A percentile compares a stretch with the other conserved stretches of the same genome.
Evolutionary conservation across 1,140 invertebrate species (phyloP).

Genomic region (Lepidurus couesii): DNA sequence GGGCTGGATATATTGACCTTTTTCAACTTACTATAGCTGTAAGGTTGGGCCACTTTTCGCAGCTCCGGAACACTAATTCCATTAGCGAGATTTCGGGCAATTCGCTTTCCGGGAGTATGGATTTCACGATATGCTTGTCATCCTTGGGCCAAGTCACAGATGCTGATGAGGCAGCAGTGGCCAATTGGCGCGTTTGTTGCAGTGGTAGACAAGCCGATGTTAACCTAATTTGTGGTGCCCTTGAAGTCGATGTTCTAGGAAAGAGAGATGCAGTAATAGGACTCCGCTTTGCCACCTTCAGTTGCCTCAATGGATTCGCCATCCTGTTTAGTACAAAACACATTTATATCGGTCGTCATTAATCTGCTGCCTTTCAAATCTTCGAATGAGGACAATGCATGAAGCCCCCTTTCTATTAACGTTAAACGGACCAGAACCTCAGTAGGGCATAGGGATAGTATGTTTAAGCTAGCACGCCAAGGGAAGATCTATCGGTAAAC

Average conservation of each 20-base stretch:
- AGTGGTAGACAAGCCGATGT: not conserved
- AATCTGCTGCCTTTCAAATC: too few species aligned
- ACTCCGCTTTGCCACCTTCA: not conserved
- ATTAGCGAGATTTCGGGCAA: constrained; percentile 31
- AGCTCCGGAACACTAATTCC: constrained; percentile 28
- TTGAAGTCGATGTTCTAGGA: not conserved
- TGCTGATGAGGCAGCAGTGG: constrained; percentile 1
- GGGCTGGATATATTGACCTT: not conserved
- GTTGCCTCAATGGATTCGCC: not conserved
- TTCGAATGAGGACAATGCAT: too few species aligned
- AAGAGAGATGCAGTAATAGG: not conserved
- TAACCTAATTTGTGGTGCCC: not conserved
- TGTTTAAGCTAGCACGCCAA: too few species aligned
- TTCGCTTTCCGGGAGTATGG: constrained; percentile 27
- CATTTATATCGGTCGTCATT: too few species aligned
- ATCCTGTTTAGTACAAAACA: not conserved
- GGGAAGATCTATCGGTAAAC: too few species aligned
- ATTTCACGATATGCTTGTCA: constrained; percentile 31
- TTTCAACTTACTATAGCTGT: constrained; percentile 30
- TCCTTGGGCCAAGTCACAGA: not conserved
- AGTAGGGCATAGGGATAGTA: too few species aligned
- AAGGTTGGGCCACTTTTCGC: constrained; percentile 30
- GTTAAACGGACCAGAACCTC: too few species aligned
- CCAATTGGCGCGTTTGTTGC: not conserved
- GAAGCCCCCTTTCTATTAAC: too few species aligned